Conservation (phyloP, 2,113 vertebrate genomes). For the Ivindomyrus marchei region DNA sequence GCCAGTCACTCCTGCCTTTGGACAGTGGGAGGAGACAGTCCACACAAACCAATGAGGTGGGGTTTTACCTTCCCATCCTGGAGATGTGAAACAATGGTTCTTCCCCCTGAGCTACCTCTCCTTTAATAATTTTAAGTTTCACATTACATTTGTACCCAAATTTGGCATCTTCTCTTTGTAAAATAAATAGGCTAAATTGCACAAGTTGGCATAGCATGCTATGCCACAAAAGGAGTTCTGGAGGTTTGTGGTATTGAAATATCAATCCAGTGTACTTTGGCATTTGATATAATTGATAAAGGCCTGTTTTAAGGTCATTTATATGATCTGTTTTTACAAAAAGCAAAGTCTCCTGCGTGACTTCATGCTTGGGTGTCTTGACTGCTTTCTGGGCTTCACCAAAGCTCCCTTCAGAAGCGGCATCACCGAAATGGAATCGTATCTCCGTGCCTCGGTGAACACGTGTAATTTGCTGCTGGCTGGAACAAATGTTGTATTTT, state of each 20-base stretch:
- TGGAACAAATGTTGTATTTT: background rate
- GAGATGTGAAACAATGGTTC: background rate
- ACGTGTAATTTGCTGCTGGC: background rate
- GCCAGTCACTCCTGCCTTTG: background rate
- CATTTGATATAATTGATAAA: background rate
- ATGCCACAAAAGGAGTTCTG: background rate
- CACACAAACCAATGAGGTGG: background rate
- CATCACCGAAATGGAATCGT: background rate
- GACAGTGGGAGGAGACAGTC: background rate
- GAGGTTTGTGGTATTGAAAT: background rate
- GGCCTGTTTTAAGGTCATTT: background rate
- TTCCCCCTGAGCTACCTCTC: background rate
- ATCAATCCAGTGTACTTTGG: background rate
- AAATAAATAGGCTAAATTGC: background rate
- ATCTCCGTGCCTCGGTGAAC: background rate
- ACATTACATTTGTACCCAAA: background rate
- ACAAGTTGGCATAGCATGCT: background rate
- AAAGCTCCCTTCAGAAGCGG: background rate
- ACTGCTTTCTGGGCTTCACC: background rate
- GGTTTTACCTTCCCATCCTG: background rate
- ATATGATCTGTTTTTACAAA: background rate
- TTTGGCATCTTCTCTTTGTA: background rate
- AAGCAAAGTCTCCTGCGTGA: background rate
- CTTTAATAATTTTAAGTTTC: background rate
- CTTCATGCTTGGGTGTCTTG: background rate